phyloP scores from a whole-genome alignment of 2,113 vertebrate genomes.

The Globicephala melas region DNA sequence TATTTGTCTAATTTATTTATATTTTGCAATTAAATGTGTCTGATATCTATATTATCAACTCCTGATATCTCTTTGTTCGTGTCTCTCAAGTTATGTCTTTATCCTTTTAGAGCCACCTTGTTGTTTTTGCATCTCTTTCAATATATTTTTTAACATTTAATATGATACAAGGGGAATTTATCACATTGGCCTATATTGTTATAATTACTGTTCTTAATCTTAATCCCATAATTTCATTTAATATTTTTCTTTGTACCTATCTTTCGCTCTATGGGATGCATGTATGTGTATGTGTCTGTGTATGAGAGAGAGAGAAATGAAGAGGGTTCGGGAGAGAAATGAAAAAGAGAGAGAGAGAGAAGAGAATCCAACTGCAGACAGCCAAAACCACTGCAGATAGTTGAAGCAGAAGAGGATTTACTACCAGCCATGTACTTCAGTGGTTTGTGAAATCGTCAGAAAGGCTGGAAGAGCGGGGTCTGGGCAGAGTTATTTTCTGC shows the following conservation, averaged over 20 bases:
- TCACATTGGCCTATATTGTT: neutral
- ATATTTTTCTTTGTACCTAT: neutral
- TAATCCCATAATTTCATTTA: neutral
- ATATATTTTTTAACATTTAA: neutral
- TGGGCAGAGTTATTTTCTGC: neutral
- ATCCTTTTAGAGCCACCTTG: neutral
- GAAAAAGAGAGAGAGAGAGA: neutral
- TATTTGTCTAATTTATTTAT: neutral
- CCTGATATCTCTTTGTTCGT: neutral
- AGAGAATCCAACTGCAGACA: neutral
- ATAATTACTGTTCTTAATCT: neutral
- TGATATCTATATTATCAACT: neutral
- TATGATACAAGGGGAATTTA: neutral
- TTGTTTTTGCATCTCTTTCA: neutral
- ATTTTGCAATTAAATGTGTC: neutral
- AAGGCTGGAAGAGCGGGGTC: neutral
- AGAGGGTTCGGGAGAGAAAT: neutral
- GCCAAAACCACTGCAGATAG: neutral
- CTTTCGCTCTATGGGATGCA: neutral
- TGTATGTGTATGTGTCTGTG: neutral
- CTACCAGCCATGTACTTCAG: neutral
- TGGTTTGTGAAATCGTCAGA: neutral
- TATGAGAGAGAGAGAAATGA: constrained; percentile 30
- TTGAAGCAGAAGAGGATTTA: neutral
- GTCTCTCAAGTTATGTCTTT: neutral